Evolutionary conservation across 2,797 vertebrate species (phyloP), one percentile per base, ranked within the genome.

Genomic region (Coregonus sp.): DNA sequence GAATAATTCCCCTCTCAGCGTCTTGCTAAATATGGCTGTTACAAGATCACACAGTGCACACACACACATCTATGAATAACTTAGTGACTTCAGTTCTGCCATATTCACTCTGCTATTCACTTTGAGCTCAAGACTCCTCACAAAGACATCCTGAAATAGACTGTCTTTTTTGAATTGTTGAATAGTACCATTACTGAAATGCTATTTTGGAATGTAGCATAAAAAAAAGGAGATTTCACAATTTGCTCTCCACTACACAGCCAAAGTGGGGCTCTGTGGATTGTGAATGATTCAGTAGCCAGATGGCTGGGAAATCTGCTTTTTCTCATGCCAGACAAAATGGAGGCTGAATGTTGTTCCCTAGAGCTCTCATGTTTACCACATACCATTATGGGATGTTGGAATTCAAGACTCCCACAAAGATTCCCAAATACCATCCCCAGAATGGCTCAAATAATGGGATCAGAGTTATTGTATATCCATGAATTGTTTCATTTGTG

Each of bases 231-330:
- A 16, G 15, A 35, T 35, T 33, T 33, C 29, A 66, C 63, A 31
- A 66, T 15, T 35, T 33, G 25, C 14, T 29, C 51, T 50, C 51
- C 50, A 52, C 51, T 18, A n/a, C 67, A 35, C 35, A n/a, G 67
- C 16, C 67, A 40, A 78, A 76, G 75, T 74, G 80, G 84, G 85
- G 84, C 72, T 33, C 35, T 74, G 82, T 85, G 84, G 78, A 75
- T 81, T 91, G 86, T 93, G 86, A 92, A 91, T 89, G 89, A 92
- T 92, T 90, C 86, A 91, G 87, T 78, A 84, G 86, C 87, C 92
- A 92, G 88, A 92, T 93, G 91, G 91, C 84, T 84, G 75, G 16
- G 73, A 79, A 91, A 85, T 91, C 87, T 86, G 82, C 76, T 87
- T 90, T 85, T 80, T 91, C 80, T 83, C 74, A 86, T 81, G 87